Evolutionary conservation across 35 echinoderm and acorn worm genomes (phyloP), one percentile per base, ranked within the genome.

Genomic region (Diadema setosum): DNA sequence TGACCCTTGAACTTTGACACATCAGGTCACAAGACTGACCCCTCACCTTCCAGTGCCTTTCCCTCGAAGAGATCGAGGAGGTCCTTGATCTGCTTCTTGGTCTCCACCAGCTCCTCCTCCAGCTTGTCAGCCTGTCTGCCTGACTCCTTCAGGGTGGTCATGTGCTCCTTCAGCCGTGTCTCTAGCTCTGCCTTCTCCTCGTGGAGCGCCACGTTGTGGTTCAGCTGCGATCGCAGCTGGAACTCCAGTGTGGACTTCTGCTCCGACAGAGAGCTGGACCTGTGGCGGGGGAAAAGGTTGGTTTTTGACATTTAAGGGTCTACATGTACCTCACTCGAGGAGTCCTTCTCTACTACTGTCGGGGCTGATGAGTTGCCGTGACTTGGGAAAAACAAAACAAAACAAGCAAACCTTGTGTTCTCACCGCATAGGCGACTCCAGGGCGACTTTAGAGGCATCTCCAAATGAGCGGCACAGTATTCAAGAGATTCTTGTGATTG

Each of bases 171-270:
- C 2, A 94, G 59, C 45, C 55, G 39, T 4, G 84, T 65, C 58
- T 94, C 93, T 40, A 94, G 58, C 46, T 81, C 93, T 29, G 83
- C 88, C 46, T 94, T 94, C 43, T 94, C 93, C 73, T 83, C 82
- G 42, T 94, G 93, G 26, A 94, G 60, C 0, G 11, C 42, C 5
- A 94, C 84, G 48, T 94, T 94, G 46, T 63, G 83, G 43, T 94
- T 88, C 7, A 94, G 74, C 64, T 94, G 93, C 5, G 87, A 86
- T 36, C 78, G 85, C 6, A 94, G 74, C 75, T 94, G 93, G 69
- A 78, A 78, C 40, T 78, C 73, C 73, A 78, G 18, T 8, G 27
- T n/a, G 2, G 73, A 78, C 40, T 32, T 73, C 6, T 78, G 9
- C 3, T 78, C 73, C n/a, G 48, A 44, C n/a, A 9, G 24, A 5